Evolutionary conservation across 2,888 invertebrate species (phyloP), one percentile per base, ranked within the genome.

Genomic region (Argyra leucocephala): DNA sequence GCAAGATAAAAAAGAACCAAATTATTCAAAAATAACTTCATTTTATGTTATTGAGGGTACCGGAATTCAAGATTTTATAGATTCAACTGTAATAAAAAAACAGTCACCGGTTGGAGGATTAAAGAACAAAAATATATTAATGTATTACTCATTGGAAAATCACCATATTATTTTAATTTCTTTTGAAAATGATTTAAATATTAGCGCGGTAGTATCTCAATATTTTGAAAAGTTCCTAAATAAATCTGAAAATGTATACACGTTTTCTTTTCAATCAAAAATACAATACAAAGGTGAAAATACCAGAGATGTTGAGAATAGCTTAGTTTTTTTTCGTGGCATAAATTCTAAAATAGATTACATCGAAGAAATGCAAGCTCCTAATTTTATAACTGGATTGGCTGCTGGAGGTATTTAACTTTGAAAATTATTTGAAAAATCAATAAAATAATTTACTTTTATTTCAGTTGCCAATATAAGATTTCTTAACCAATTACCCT

Each of bases 351-450:
- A 69, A 10, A 22, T 67, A 3, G 65, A 70, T 18, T 67, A 71
- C 37, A 63, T 74, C 0, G 66, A 70, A 7, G 71, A 74, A 7
- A 66, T 79, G n/a, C 75, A 78, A 65, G 70, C 75, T 12, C 79
- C 79, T 1, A 79, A 79, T 68, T 79, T 79, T 57, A 75, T 79
- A 63, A 74, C 74, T 0, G 80, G 79, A 2, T 73, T 75, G 1
- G 73, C 75, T 59, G 78, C 78, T 3, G 79, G 80, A 64, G 71
- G 78, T 78, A 71, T 69, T 73, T 70, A 22, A 9, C 3, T 57
- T 18, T 31, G 22, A 64, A 59, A 26, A 36, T 15, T n/a, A 31
- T 10, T 31, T 31, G 7, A 10, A 31, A 31, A 31, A 1, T 31
- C 7, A 36, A 24, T 2, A 9, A 12, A 26, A 22, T 22, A 31